Percentiles rank a stretch among this genome's conserved stretches.
These are phyloP conservation scores for Scomberomorus guttatus DNA, from an alignment of 2,797 vertebrate genomes.

Conservation along the genomic window DNA sequence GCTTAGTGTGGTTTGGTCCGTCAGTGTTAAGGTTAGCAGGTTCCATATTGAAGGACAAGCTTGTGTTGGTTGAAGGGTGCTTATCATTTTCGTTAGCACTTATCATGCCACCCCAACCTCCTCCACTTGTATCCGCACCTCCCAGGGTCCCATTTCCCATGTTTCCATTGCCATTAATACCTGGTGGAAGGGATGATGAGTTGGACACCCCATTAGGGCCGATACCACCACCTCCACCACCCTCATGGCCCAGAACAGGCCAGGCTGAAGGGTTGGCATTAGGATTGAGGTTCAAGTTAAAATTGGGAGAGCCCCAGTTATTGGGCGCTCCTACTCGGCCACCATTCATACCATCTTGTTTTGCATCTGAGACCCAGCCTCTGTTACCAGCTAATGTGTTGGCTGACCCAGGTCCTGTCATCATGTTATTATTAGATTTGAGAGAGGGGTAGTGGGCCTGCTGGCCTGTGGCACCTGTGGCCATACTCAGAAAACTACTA, in stretches of 20 bases:
- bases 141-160: slow-evolving; percentile 89
- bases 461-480: slow-evolving; percentile 93
- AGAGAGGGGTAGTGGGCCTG: slow-evolving; percentile 92
- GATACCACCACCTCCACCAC: slow-evolving; percentile 87
- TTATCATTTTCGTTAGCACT: slow-evolving; percentile 83
- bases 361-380: slow-evolving; percentile 91
- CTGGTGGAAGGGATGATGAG: slow-evolving; percentile 72
- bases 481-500: slow-evolving; percentile 93
- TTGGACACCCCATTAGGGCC: slow-evolving; percentile 78
- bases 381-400: slow-evolving; percentile 79
- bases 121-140: slow-evolving; percentile 79
- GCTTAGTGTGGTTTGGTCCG: slow-evolving; percentile 98
- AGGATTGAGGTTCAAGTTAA: slow-evolving; percentile 98
- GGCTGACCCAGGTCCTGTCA: slow-evolving; percentile 90
- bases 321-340: slow-evolving; percentile 66
- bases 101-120: slow-evolving; percentile 92
- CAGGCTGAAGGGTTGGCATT: slow-evolving; percentile 97
- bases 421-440: slow-evolving; percentile 91
- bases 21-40: slow-evolving; percentile 97
- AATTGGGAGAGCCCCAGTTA: slow-evolving; percentile 88
- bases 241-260: slow-evolving; percentile 94
- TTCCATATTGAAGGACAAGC: slow-evolving; percentile 95
- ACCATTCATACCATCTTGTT: slow-evolving; percentile 87
- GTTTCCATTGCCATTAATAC: slow-evolving; percentile 79
- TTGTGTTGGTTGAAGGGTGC: slow-evolving; percentile 91